A percentile compares a stretch with the other conserved stretches of the same genome.
These are phyloP conservation scores for Aphodius sticticus DNA, from an alignment of 2,888 invertebrate genomes.

Conservation along the genomic window DNA sequence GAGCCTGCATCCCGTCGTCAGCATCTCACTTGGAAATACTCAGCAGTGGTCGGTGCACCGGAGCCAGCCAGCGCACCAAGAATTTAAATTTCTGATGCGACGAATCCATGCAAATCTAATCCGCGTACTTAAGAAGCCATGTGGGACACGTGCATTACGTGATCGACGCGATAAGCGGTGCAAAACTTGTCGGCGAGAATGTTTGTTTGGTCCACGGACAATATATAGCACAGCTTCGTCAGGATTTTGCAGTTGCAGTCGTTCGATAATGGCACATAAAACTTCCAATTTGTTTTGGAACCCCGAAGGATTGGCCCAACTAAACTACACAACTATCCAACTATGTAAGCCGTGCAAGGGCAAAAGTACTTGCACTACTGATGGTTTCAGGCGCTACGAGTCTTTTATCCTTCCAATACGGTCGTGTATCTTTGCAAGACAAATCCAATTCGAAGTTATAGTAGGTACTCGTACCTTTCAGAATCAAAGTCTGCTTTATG, in stretches of 20 bases:
- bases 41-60: not conserved
- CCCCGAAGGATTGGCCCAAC: not conserved
- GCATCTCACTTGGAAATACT: not conserved
- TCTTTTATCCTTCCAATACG: too few relatives aligned
- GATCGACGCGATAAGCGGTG: not conserved
- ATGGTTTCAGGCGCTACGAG: too few relatives aligned
- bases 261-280: not conserved
- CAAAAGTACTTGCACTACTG: too few relatives aligned
- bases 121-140: not conserved
- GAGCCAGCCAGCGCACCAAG: not conserved
- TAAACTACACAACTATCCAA: not conserved
- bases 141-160: not conserved
- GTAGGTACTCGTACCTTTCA: too few relatives aligned
- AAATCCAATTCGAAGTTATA: too few relatives aligned
- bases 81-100: not conserved
- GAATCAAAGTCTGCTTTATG: too few relatives aligned
- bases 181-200: not conserved
- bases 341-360: not conserved
- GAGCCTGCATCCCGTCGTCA: not conserved
- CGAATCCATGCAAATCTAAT: not conserved
- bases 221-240: not conserved
- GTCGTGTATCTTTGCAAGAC: too few relatives aligned
- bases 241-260: not conserved
- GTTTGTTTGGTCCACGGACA: not conserved
- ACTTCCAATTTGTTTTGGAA: not conserved